Conservation (phyloP, 1,140 invertebrate genomes). For the Aphidius gifuensis region DNA sequence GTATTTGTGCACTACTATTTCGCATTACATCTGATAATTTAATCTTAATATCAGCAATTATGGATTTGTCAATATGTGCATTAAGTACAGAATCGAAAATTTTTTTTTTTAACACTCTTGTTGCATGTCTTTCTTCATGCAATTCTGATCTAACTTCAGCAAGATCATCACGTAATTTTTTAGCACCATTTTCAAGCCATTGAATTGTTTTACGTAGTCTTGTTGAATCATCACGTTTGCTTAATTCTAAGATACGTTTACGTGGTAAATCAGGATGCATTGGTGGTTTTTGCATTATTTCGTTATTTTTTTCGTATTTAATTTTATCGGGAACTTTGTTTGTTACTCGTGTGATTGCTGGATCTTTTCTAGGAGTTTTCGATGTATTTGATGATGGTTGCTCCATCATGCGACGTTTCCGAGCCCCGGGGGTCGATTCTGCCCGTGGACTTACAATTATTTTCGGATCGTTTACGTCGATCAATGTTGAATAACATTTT, state of each 20-base stretch:
- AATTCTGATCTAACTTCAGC: constrained; percentile 40
- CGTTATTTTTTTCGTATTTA: constrained; percentile 22
- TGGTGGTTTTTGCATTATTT: constrained; percentile 28
- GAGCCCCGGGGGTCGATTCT: constrained; percentile 39
- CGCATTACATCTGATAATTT: constrained; percentile 1
- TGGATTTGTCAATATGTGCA: too few relatives aligned
- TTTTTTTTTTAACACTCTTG: constrained; percentile 38
- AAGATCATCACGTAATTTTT: constrained; percentile 41
- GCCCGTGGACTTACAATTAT: constrained; percentile 24
- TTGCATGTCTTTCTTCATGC: constrained; percentile 40
- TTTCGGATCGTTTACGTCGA: constrained; percentile 28
- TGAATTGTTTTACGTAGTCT: constrained; percentile 44
- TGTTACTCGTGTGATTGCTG: neutral
- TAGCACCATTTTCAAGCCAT: constrained; percentile 43
- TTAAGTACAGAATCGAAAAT: constrained; percentile 1
- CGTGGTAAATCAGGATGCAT: constrained; percentile 17
- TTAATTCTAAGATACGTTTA: constrained; percentile 14
- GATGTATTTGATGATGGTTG: constrained; percentile 33
- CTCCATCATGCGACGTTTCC: constrained; percentile 38
- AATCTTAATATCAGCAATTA: too few relatives aligned
- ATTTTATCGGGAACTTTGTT: neutral
- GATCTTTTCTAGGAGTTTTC: constrained; percentile 33
- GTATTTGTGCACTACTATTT: constrained; percentile 34
- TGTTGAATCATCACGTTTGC: constrained; percentile 28
- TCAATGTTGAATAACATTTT: constrained; percentile 23